These are phyloP conservation scores for Pantherophis alleghaniensis DNA, from an alignment of 2,797 vertebrate genomes.

Conservation along the genomic window DNA sequence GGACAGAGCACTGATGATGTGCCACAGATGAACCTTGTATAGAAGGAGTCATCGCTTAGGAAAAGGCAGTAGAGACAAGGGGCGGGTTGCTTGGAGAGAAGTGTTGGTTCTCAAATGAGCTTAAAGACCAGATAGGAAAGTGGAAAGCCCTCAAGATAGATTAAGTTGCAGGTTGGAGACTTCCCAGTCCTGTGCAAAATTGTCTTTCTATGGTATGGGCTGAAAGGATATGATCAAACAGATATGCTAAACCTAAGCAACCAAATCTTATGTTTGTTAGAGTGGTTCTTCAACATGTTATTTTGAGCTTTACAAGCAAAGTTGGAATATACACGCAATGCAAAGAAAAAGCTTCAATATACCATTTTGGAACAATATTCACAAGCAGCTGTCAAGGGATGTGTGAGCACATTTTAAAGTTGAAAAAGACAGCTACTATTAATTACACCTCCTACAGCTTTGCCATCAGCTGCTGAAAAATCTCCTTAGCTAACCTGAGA, in stretches of 20 bases:
- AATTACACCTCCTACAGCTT: not conserved
- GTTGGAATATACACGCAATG: not conserved
- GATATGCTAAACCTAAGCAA: not conserved
- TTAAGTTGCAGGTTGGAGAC: not conserved
- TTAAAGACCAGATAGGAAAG: not conserved
- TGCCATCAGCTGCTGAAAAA: no score
- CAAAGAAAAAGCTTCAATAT: not conserved
- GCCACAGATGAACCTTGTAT: not conserved
- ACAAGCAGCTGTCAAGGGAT: not conserved
- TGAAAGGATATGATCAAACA: not conserved
- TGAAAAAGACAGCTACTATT: not conserved
- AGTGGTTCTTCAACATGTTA: not conserved
- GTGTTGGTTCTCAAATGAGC: not conserved
- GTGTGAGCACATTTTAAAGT: not conserved
- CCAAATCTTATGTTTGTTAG: not conserved
- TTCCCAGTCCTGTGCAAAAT: not conserved
- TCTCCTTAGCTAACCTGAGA: not conserved
- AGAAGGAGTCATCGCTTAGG: not conserved
- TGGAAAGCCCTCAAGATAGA: not conserved
- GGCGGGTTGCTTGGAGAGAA: conserved; percentile 18
- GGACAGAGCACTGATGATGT: not conserved
- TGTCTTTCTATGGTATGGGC: not conserved
- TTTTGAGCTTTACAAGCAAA: not conserved
- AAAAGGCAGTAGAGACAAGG: not conserved
- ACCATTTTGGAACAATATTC: not conserved